Conservation (phyloP, 2,888 invertebrate genomes). For the Cyclophora albipunctata region DNA sequence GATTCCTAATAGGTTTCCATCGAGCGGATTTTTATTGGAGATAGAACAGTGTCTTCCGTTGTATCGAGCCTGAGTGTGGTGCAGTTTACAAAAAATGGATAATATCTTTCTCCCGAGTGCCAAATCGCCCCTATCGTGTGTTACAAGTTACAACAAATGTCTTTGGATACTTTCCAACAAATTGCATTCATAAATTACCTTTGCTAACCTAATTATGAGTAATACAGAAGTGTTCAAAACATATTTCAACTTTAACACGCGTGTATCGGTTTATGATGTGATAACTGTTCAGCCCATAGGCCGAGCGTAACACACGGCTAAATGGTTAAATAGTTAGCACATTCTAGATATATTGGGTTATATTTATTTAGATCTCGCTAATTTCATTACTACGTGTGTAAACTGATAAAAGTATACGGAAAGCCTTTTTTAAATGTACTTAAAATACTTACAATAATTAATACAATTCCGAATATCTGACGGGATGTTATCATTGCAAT, state of each 20-base stretch:
- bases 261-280: conserved; percentile 5
- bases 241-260: conserved; percentile 3
- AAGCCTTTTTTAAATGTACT: no score
- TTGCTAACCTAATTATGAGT: conserved; percentile 27
- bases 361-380: no score
- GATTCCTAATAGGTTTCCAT: no score
- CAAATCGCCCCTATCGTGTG: conserved; percentile 39
- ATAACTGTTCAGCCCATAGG: neutral
- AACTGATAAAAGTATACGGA: no score
- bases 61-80: conserved; percentile 12
- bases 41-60: conserved; percentile 27
- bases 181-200: conserved; percentile 33
- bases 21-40: neutral
- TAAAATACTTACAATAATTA: no score
- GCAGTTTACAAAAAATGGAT: conserved; percentile 27
- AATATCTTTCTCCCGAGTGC: conserved; percentile 31
- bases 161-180: conserved; percentile 38
- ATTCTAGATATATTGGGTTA: no score
- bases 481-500: no score
- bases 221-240: conserved; percentile 11
- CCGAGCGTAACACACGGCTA: no score
- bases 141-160: conserved; percentile 38
- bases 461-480: no score
- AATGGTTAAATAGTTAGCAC: no score
- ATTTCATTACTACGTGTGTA: no score